Base-by-base conservation (phyloP, 1,140 invertebrate genomes). In the Linepithema humile region DNA sequence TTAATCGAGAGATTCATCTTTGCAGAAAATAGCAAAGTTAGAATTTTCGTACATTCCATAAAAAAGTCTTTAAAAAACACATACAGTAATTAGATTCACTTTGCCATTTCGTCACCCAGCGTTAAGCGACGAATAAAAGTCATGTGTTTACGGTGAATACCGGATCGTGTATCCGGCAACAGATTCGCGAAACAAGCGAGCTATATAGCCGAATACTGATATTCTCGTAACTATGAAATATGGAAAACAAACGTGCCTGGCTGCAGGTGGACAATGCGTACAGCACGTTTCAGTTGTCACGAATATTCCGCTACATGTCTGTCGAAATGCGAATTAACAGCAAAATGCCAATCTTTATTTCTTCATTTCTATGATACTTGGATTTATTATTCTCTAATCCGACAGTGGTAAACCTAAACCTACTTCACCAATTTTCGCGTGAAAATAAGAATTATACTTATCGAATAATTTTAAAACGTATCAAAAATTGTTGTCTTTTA, bases 211-310 rank as follows among this genome's bases (percentile, higher is more conserved):
- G 77, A 62, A 78, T 65, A 78, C 73, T 84, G 73, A 78, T 85
- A 43, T 64, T 55, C 26, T 53, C 48, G 69, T 70, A 82, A 75
- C 53, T 59, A 70, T 85, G 84, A 84, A 86, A 86, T 88, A 85
- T 87, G 69, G 65, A 85, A 89, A 89, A 90, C 85, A 89, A 90
- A 87, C 82, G 82, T 48, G 23, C 45, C 35, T 40, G 82, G 17
- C 1, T 32, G 9, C 2, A 70, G 3, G 50, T 69, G 64, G 64
- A 80, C 64, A 80, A 40, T 69, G 48, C 48, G 2, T 43, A 80
- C 26, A 57, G 64, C 10, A 65, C 38, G 75, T 80, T 80, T 80
- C 48, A 80, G 10, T 40, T 38, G 17, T 43, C 20, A 50, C 38
- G 50, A 70, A 55, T 69, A 55, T 67, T 80, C 38, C 23, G 17